Conservation (phyloP, 2,113 vertebrate species). For the Platycercus adscitus region DNA sequence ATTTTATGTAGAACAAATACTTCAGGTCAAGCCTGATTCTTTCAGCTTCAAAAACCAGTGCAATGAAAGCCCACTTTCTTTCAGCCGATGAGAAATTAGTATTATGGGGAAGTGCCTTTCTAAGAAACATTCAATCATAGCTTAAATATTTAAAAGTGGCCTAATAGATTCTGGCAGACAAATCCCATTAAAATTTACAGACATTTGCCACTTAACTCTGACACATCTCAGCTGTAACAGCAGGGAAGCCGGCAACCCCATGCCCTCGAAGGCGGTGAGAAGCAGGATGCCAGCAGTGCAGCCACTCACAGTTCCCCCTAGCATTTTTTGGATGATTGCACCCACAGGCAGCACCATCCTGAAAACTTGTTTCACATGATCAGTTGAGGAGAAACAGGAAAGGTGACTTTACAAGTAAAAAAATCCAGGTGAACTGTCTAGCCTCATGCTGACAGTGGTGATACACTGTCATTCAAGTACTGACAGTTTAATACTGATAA, state of each 20-base stretch:
- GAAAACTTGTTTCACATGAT: not conserved
- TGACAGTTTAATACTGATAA: not conserved
- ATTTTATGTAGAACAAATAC: not conserved
- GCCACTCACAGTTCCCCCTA: not conserved
- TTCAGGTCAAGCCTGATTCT: not conserved
- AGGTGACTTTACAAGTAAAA: not conserved
- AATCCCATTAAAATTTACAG: not conserved
- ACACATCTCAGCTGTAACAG: not conserved
- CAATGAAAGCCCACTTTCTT: not conserved
- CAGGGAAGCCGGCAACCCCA: not conserved
- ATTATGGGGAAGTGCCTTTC: not conserved
- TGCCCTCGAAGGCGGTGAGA: not conserved
- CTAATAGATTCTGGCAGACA: not conserved
- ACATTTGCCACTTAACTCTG: not conserved
- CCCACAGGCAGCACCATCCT: not conserved
- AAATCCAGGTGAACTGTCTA: not conserved
- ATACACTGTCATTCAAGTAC: not conserved
- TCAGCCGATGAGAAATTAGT: not conserved
- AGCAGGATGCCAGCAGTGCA: accelerated
- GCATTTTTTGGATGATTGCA: not conserved
- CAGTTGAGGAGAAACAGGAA: not conserved
- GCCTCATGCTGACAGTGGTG: not conserved
- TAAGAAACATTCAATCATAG: not conserved
- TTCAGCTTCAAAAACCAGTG: not conserved
- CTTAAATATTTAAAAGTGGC: not conserved